Evolutionary conservation across 2,113 vertebrate genomes (phyloP).

Genomic region (Podarcis cretensis): DNA sequence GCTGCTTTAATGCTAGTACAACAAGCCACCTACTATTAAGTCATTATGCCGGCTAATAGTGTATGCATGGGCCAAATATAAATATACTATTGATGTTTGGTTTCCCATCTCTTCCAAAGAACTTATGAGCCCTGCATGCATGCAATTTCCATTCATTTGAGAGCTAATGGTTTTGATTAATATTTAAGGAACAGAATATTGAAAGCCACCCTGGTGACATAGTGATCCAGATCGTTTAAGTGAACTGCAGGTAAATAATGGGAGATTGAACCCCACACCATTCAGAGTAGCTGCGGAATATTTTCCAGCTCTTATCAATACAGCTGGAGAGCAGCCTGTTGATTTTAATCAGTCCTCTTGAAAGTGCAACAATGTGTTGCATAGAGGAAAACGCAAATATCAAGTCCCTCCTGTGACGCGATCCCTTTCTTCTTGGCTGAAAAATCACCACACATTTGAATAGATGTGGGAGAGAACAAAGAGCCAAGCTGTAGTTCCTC

Average conservation of each 20-base stretch:
- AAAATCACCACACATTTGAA: too few species aligned
- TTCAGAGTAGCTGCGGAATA: not conserved
- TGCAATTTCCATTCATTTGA: not conserved
- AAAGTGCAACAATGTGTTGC: not conserved
- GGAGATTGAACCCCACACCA: not conserved
- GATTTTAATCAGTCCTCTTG: not conserved
- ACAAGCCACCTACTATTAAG: not conserved
- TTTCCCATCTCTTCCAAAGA: not conserved
- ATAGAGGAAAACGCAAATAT: not conserved
- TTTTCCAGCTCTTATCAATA: constrained; percentile 10
- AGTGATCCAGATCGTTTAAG: not conserved
- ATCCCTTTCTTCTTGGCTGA: not conserved
- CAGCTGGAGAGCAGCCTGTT: not conserved
- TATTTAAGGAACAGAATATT: not conserved
- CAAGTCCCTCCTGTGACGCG: not conserved
- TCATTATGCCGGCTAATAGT: not conserved
- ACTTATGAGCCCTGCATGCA: not conserved
- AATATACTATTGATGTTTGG: not conserved
- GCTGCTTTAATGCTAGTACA: not conserved
- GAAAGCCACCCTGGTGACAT: not conserved
- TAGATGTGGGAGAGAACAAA: not conserved
- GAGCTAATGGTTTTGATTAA: not conserved
- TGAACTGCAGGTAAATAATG: not conserved
- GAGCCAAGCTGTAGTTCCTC: not conserved
- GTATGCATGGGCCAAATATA: not conserved